Percentiles rank a stretch among this genome's conserved stretches.
Evolutionary conservation across 2,888 invertebrate genomes (phyloP).

Genomic region (Drosophila atroscutellata): DNA sequence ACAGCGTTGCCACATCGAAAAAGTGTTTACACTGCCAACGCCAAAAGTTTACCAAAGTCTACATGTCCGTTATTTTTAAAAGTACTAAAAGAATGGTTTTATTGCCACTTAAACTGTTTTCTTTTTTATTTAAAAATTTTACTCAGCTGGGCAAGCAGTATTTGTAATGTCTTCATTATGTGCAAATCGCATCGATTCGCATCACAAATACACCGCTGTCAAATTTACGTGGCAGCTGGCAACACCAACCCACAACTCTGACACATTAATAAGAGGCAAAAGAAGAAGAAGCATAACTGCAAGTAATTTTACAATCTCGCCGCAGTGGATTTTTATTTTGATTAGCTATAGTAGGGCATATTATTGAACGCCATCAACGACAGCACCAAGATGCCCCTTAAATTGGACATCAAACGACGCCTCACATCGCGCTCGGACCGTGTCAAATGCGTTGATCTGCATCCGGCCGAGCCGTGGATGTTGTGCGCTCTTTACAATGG

Average conservation of each 20-base stretch:
- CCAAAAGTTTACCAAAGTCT: background rate
- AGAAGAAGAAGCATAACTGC: constrained; percentile 48
- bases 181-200: background rate
- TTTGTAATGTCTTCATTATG: background rate
- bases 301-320: constrained; percentile 60
- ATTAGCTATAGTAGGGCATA: constrained; percentile 30
- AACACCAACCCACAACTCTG: constrained; percentile 58
- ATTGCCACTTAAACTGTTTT: too few species aligned
- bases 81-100: background rate
- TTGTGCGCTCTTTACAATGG: constrained; percentile 99
- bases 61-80: background rate
- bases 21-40: background rate
- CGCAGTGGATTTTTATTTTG: constrained; percentile 47
- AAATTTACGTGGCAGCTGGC: constrained; percentile 62
- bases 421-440: constrained; percentile 98
- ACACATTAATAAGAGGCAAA: constrained; percentile 62
- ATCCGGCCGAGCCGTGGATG: constrained; percentile 99
- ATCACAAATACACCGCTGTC: constrained; percentile 26
- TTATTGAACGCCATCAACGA: constrained; percentile 22
- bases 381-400: constrained; percentile 89
- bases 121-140: background rate
- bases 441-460: constrained; percentile 98
- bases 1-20: constrained; percentile 41
- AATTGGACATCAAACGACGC: constrained; percentile 99
- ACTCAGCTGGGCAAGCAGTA: background rate